These are phyloP conservation scores for Entomyzon cyanotis DNA, from an alignment of 2,113 vertebrate species.

Conservation along the genomic window DNA sequence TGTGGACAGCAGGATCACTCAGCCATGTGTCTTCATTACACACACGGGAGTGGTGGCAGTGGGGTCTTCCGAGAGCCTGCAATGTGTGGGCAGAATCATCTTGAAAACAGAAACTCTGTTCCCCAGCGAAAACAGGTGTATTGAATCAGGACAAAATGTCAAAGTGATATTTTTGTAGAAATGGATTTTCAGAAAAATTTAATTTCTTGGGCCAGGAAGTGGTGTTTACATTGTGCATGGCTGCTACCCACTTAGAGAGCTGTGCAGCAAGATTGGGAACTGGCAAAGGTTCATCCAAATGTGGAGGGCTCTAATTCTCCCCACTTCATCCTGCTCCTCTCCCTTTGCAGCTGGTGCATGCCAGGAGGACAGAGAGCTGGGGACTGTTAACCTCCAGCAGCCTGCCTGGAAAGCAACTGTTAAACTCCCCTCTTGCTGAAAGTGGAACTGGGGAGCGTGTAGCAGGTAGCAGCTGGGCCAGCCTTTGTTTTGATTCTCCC, in stretches of 20 bases:
- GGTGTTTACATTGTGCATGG: background rate
- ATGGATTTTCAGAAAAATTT: conserved; percentile 20
- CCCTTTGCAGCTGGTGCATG: background rate
- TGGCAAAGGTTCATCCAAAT: background rate
- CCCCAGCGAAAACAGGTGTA: background rate
- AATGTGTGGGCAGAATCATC: fast-evolving
- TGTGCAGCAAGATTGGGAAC: background rate
- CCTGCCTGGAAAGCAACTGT: background rate
- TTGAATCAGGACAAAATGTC: background rate
- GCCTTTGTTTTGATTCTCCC: background rate
- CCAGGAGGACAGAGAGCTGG: background rate
- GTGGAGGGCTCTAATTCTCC: background rate
- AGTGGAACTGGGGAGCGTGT: fast-evolving
- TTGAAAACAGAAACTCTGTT: background rate
- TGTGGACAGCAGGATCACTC: background rate
- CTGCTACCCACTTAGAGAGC: background rate
- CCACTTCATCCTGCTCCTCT: background rate
- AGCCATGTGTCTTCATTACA: fast-evolving
- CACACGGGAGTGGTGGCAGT: fast-evolving
- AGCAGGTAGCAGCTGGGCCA: background rate
- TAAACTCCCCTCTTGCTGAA: background rate
- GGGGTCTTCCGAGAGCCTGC: fast-evolving
- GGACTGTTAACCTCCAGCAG: background rate
- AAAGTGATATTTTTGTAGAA: background rate
- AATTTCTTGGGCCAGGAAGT: background rate